These are phyloP conservation scores for Medauroidea extradentata DNA, from an alignment of 1,140 invertebrate species.

Conservation along the genomic window DNA sequence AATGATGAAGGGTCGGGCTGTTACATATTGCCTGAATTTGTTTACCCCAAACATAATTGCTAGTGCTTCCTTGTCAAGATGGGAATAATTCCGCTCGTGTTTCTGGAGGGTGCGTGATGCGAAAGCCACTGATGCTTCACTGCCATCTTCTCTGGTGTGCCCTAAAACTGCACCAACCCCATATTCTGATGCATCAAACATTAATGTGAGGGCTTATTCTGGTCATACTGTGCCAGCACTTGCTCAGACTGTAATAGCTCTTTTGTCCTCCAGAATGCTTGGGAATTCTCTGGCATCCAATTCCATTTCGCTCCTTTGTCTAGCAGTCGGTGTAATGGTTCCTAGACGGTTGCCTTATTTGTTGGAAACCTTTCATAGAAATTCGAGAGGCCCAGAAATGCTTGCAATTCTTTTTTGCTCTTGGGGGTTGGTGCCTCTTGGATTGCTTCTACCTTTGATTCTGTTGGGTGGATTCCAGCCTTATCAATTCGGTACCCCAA, in stretches of 20 bases:
- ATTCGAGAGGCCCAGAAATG: constrained; percentile 32
- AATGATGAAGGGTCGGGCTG: constrained; percentile 31
- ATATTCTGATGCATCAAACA: constrained; percentile 33
- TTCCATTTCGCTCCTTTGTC: constrained; percentile 25
- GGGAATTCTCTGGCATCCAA: constrained; percentile 29
- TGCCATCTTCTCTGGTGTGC: constrained; percentile 27
- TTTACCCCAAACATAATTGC: constrained; percentile 40
- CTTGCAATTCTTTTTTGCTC: constrained; percentile 34
- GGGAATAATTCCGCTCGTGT: constrained; percentile 43
- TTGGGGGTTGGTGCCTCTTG: constrained; percentile 34
- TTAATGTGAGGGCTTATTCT: constrained; percentile 26
- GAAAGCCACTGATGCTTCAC: constrained; percentile 35
- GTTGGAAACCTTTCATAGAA: not conserved
- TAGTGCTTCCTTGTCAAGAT: constrained; percentile 43
- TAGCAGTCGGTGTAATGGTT: constrained; percentile 24
- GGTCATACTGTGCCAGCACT: constrained; percentile 32
- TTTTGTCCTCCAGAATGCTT: constrained; percentile 29
- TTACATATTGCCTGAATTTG: too few species aligned
- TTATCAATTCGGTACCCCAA: constrained; percentile 34
- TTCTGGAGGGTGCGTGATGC: constrained; percentile 17
- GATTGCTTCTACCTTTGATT: constrained; percentile 37
- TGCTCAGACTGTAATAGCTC: constrained; percentile 9
- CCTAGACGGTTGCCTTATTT: constrained; percentile 25
- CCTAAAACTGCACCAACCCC: constrained; percentile 37
- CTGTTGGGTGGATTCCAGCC: constrained; percentile 30